These are phyloP conservation scores for Elaeidobius kamerunicus DNA, from an alignment of 2,888 invertebrate species.

Conservation along the genomic window DNA sequence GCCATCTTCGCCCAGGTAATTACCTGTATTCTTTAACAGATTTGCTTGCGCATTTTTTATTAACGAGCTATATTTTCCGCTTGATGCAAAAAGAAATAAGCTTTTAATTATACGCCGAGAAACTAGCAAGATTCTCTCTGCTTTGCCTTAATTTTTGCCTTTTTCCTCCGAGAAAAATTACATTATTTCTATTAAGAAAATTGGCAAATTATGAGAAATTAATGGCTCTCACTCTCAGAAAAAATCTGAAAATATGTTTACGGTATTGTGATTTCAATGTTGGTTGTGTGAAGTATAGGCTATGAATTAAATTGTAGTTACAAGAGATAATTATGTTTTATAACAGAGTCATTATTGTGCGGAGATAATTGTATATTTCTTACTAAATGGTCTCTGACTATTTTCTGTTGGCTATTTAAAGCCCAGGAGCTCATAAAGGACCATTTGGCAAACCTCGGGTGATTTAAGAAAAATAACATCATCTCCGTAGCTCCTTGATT, in stretches of 20 bases:
- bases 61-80: constrained; percentile 33
- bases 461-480: too few species aligned
- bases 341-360: neutral
- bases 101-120: constrained; percentile 30
- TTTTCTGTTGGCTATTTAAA: too few species aligned
- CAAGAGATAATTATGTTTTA: too few species aligned
- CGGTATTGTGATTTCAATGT: too few species aligned
- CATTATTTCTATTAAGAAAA: constrained; percentile 10
- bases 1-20: constrained; percentile 22
- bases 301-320: too few species aligned
- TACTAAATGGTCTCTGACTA: neutral
- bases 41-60: constrained; percentile 33
- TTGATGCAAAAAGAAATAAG: constrained; percentile 31
- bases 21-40: constrained; percentile 33
- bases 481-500: too few species aligned
- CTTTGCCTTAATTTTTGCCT: constrained; percentile 14
- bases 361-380: neutral
- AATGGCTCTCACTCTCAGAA: too few species aligned
- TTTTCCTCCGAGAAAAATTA: constrained; percentile 6
- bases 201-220: constrained; percentile 1
- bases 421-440: too few species aligned
- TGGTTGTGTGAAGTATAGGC: too few species aligned
- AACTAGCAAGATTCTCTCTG: constrained; percentile 19
- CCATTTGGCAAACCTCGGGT: too few species aligned
- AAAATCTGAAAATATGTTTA: too few species aligned